Evolutionary conservation across 1,140 invertebrate species (phyloP), one percentile per base, ranked within the genome.

Genomic region (Wasmannia auropunctata): DNA sequence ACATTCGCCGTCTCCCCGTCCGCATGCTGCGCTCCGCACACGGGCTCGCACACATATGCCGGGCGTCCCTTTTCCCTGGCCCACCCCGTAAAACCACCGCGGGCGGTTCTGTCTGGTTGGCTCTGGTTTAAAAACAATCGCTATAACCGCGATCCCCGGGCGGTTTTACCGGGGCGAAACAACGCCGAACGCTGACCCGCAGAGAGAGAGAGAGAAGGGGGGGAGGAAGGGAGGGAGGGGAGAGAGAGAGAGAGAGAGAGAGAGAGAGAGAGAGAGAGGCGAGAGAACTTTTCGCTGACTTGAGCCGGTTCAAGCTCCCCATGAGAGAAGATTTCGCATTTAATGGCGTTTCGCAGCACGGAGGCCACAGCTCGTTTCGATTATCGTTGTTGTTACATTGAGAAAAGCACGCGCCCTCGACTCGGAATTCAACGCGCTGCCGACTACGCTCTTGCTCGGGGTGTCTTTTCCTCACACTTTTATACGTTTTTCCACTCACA

Each of bases 91-190:
- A 85, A 88, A 86, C 72, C 63, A 60, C 58, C 62, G 65, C 72
- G 28, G 80, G 70, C 63, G 63, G 10, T 67, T 75, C 76, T 74
- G 85, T 67, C 31, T 51, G n/a, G 25, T 49, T 65, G 74, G 62
- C 16, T 69, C 31, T 70, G 86, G 56, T 88, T 88, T 87, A 87
- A 88, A 89, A 88, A 89, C 80, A 88, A 79, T 88, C 86, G 87
- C 56, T 79, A 67, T 46, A 79, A 54, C 51, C 56, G 31, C 65
- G 72, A 85, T 85, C 40, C 74, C 72, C 49, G n/a, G 34, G 43
- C 85, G 85, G 34, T 49, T 76, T 81, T 51, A 54, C 70, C 49
- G 43, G 72, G n/a, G 49, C n/a, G 77, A 40, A 40, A 62, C 63
- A 54, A 79, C 79, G 46, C 16, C 49, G 72, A 87, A 87, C 67